Conservation (phyloP, 2,888 invertebrate species). For the Lucinisca nassula region DNA sequence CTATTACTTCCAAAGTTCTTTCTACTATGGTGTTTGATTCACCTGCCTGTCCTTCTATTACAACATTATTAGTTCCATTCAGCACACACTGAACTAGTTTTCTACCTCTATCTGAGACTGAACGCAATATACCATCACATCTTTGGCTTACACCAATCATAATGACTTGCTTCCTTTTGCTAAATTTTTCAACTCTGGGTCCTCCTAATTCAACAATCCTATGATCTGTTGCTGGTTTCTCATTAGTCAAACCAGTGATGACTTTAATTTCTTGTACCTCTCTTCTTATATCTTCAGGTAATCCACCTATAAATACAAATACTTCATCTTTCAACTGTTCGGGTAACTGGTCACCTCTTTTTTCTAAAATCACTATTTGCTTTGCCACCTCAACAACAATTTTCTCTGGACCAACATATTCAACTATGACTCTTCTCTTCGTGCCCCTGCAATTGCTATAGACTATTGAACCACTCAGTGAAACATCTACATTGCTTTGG, state of each 20-base stretch:
- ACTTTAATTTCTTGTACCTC: conserved; percentile 33
- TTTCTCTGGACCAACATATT: conserved; percentile 42
- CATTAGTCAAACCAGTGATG: conserved; percentile 20
- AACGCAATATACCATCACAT: conserved; percentile 47
- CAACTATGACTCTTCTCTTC: conserved; percentile 30
- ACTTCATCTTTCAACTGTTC: conserved; percentile 48
- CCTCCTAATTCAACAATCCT: conserved; percentile 53
- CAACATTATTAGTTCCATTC: background rate
- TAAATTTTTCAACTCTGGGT: conserved; percentile 16
- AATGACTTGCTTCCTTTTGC: conserved; percentile 54
- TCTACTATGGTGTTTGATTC: background rate
- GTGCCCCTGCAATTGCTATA: conserved; percentile 34
- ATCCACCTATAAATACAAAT: conserved; percentile 52
- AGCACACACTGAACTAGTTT: conserved; percentile 43
- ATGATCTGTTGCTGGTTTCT: conserved; percentile 1
- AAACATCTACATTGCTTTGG: conserved; percentile 32
- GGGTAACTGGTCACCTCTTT: conserved; percentile 52
- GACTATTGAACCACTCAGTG: conserved; percentile 40
- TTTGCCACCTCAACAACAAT: conserved; percentile 55
- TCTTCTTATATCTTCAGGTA: conserved; percentile 32
- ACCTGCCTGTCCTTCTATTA: conserved; percentile 17
- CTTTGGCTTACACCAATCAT: conserved; percentile 44
- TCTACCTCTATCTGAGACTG: conserved; percentile 20
- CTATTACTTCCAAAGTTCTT: background rate
- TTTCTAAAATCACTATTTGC: conserved; percentile 37